Conservation (phyloP, 2,797 vertebrate genomes). For the Philypnodon macrostomus region DNA sequence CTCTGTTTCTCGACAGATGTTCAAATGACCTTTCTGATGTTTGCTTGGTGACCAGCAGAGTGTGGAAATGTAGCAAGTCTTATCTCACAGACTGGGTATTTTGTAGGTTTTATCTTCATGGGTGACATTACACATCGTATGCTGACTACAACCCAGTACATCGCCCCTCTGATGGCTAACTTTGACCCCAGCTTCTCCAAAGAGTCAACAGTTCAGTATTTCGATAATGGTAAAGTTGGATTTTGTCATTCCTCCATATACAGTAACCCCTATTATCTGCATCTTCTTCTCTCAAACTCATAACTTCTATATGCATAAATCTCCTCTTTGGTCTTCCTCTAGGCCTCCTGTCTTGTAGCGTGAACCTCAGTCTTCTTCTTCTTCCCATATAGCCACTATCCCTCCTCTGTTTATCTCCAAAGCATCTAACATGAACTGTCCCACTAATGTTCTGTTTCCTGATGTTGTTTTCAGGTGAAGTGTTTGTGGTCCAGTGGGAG, state of each 20-base stretch:
- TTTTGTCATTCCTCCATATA: too few relatives aligned
- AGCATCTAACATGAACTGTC: too few relatives aligned
- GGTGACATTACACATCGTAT: conserved; percentile 90
- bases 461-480: conserved; percentile 74
- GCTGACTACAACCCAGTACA: conserved; percentile 92
- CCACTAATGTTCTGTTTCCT: neutral
- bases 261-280: too few relatives aligned
- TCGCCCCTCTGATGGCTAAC: conserved; percentile 95
- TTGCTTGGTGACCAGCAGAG: conserved; percentile 7
- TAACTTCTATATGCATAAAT: too few relatives aligned
- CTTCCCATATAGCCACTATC: too few relatives aligned
- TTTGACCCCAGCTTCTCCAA: conserved; percentile 92
- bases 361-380: too few relatives aligned
- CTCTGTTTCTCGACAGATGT: conserved; percentile 41
- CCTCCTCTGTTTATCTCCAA: too few relatives aligned
- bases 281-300: too few relatives aligned
- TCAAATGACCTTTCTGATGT: conserved; percentile 34
- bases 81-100: neutral
- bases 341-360: too few relatives aligned
- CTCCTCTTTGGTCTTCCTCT: too few relatives aligned
- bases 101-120: conserved; percentile 92
- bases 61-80: conserved; percentile 1
- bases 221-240: conserved; percentile 90
- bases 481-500: conserved; percentile 94
- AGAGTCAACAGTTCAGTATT: conserved; percentile 88